Evolutionary conservation across 2,888 invertebrate species (phyloP), one percentile per base, ranked within the genome.

Genomic region (Cremastinae sp.): DNA sequence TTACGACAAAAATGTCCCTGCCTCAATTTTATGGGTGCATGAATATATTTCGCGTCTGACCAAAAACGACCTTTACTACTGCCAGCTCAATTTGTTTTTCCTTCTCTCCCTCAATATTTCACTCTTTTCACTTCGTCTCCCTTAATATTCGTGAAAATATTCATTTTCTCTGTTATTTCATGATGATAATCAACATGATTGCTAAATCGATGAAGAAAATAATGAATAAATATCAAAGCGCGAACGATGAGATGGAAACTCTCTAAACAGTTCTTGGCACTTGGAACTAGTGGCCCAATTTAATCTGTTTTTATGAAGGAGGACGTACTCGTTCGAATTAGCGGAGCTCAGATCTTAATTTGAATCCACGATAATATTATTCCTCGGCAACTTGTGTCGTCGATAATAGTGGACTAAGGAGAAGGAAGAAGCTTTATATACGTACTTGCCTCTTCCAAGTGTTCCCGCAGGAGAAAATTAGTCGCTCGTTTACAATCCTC

Each of bases 391-490:
- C 66, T 64, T 74, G 64, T 76, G 72, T 71, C 64, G 49, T 72
- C 62, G 69, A 78, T 79, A 78, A 79, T 73, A 51, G 73, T 41
- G 39, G 55, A 72, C 65, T 53, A 56, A 12, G 64, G 64, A 76
- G 69, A 43, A 37, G 71, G 47, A 68, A 39, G 68, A 58, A 41
- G 35, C 3, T 41, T 18, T 41, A 69, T 39, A 69, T 69, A 59
- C 56, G 41, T 69, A 59, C 75, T 56, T 73, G 68, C 12, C 73
- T 73, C 68, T 71, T 71, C 62, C 43, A 70, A 70, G 78, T 75
- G 47, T 53, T 75, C 72, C 55, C 75, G 58, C 53, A 75, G 69
- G 77, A 77, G 62, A 75, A 79, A 79, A 77, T 77, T 77, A 75
- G 73, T 56, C 68, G 37, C 70, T 59, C 68, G 37, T 75, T 75